Evolutionary conservation across 2,113 vertebrate genomes (phyloP).

Genomic region (Cranoglanis bouderius): DNA sequence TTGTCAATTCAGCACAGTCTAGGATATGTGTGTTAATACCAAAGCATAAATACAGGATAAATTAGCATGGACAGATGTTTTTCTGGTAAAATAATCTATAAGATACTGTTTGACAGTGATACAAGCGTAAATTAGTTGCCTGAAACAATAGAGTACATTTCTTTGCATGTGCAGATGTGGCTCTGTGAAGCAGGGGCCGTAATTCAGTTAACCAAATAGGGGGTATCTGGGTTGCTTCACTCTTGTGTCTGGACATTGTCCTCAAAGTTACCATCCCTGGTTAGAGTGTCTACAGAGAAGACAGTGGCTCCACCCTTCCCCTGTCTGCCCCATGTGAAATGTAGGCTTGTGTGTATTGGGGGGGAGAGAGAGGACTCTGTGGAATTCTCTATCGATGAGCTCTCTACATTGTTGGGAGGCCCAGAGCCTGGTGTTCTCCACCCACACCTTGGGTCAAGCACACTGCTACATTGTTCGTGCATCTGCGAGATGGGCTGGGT

Average conservation of each 20-base stretch:
- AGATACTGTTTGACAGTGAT: neutral
- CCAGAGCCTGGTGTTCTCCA: constrained; percentile 69
- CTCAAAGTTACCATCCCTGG: constrained; percentile 47
- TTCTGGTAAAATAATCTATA: neutral
- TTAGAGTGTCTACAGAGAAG: constrained; percentile 41
- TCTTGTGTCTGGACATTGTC: constrained; percentile 65
- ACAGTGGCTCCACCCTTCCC: constrained; percentile 58
- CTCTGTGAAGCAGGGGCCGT: constrained; percentile 66
- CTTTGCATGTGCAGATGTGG: constrained; percentile 69
- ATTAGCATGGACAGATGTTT: neutral
- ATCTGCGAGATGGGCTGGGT: constrained; percentile 66
- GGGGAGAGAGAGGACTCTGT: constrained; percentile 61
- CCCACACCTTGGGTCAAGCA: constrained; percentile 80
- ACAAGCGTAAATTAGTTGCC: constrained; percentile 24
- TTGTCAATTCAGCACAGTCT: neutral
- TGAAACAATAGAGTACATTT: constrained; percentile 31
- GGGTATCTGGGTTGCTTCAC: constrained; percentile 66
- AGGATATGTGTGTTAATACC: neutral
- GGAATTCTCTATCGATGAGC: constrained; percentile 56
- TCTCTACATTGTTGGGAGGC: constrained; percentile 72
- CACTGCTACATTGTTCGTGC: constrained; percentile 78
- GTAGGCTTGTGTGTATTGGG: constrained; percentile 68
- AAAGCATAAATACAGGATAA: neutral
- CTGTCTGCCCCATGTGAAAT: constrained; percentile 62
- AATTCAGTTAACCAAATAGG: constrained; percentile 68